phyloP scores from a whole-genome alignment of 2,888 invertebrate genomes.

The Eumerus sabulonum region DNA sequence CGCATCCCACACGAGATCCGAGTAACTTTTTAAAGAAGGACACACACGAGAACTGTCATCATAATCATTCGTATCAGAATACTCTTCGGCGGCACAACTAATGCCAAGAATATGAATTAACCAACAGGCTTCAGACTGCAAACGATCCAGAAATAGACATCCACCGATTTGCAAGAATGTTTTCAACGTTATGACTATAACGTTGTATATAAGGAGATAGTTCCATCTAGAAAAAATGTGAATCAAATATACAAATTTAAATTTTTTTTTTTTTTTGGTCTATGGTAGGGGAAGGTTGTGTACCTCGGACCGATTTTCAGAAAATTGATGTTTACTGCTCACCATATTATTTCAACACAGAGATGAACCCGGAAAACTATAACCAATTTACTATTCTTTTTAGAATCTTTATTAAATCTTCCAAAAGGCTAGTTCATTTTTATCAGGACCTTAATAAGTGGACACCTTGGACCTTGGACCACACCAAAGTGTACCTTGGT shows the following conservation, averaged over 20 bases:
- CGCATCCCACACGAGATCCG: slow-evolving; percentile 96
- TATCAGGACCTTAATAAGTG: no score
- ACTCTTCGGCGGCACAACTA: slow-evolving; percentile 84
- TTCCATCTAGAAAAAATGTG: slow-evolving; percentile 86
- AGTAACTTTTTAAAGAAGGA: slow-evolving; percentile 87
- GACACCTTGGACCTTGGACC: no score
- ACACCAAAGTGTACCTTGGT: no score
- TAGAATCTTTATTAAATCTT: no score
- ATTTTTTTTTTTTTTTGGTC: neutral
- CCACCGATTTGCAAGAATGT: slow-evolving; percentile 93
- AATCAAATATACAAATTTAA: neutral
- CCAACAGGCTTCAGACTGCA: slow-evolving; percentile 84
- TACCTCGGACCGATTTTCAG: no score
- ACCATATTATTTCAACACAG: no score
- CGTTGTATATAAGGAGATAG: slow-evolving; percentile 92
- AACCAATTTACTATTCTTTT: no score
- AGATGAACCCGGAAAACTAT: no score
- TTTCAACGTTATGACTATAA: slow-evolving; percentile 92
- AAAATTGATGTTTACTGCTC: no score
- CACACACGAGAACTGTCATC: slow-evolving; percentile 71
- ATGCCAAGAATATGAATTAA: slow-evolving; percentile 93
- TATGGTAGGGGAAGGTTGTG: no score
- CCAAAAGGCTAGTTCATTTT: no score
- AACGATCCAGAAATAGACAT: slow-evolving; percentile 87
- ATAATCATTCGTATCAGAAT: neutral